Conservation (phyloP, 2,888 invertebrate genomes). For the Drosophila prolongata region DNA sequence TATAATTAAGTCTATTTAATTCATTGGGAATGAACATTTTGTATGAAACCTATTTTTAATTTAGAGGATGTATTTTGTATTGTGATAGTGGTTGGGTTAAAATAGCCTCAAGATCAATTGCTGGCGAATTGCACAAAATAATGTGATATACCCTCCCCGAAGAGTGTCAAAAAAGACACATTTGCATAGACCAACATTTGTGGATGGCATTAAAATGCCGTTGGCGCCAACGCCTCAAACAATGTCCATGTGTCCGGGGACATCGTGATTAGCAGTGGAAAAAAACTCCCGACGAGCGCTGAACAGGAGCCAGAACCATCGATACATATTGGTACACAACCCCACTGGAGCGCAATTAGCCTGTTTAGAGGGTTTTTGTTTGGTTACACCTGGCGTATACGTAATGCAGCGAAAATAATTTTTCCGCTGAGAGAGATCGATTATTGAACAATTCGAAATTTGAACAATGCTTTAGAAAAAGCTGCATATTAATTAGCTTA, state of each 20-base stretch:
- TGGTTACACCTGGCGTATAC: conserved; percentile 66
- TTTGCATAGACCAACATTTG: conserved; percentile 43
- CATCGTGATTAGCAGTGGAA: conserved; percentile 38
- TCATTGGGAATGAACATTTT: no score
- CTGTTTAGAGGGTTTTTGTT: conserved; percentile 40
- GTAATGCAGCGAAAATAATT: conserved; percentile 46
- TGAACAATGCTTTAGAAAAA: conserved; percentile 14
- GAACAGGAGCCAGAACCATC: conserved; percentile 27
- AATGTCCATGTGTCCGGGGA: conserved; percentile 41
- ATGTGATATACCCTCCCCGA: background rate
- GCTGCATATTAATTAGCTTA: conserved; percentile 56
- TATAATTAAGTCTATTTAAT: no score
- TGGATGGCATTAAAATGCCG: conserved; percentile 26
- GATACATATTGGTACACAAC: conserved; percentile 14
- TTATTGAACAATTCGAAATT: conserved; percentile 29
- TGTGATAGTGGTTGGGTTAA: no score
- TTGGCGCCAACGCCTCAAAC: conserved; percentile 46
- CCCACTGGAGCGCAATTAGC: conserved; percentile 27
- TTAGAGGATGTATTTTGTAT: no score
- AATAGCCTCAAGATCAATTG: background rate
- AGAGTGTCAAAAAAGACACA: conserved; percentile 11
- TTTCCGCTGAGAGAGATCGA: conserved; percentile 4
- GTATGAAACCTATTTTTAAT: no score
- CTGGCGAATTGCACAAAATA: background rate
- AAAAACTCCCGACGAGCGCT: conserved; percentile 20